phyloP scores from a whole-genome alignment of 30 jellyfish, hydroid and myxozoan genomes.

The Aurelia sp. region DNA sequence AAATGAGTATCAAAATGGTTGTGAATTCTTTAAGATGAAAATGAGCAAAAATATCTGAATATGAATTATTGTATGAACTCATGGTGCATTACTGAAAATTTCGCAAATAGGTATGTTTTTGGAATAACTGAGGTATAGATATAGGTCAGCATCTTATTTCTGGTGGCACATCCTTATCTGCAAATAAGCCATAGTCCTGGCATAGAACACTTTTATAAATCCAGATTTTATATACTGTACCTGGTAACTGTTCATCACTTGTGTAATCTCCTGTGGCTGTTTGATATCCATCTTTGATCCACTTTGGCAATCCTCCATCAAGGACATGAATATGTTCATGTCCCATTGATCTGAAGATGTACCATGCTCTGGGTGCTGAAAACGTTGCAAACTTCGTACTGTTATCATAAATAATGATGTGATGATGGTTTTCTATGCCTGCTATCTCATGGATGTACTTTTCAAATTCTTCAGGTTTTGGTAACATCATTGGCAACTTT shows the following conservation, averaged over 20 bases:
- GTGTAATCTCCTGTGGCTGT: slow-evolving; percentile 62
- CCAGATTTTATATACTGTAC: not conserved
- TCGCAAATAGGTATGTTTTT: too few relatives aligned
- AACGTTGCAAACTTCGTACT: slow-evolving; percentile 78
- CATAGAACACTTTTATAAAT: too few relatives aligned
- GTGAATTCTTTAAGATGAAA: too few relatives aligned
- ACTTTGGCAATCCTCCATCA: slow-evolving; percentile 83
- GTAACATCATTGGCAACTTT: slow-evolving; percentile 66
- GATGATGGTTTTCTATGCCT: slow-evolving; percentile 56
- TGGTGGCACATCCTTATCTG: too few relatives aligned
- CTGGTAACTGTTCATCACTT: slow-evolving; percentile 63
- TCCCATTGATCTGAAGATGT: slow-evolving; percentile 66
- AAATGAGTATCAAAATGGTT: too few relatives aligned
- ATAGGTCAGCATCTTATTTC: too few relatives aligned
- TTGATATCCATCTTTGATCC: slow-evolving; percentile 71
- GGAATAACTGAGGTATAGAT: too few relatives aligned
- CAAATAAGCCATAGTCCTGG: too few relatives aligned
- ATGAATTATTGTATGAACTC: too few relatives aligned
- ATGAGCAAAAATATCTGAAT: too few relatives aligned
- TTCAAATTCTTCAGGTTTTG: slow-evolving; percentile 69
- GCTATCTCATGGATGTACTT: slow-evolving; percentile 52
- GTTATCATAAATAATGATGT: slow-evolving; percentile 65
- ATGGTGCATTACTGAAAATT: too few relatives aligned
- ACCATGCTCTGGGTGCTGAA: slow-evolving; percentile 82
- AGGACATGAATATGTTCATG: slow-evolving; percentile 65